These are phyloP conservation scores for Dryobota labecula DNA, from an alignment of 2,888 invertebrate species.

Conservation along the genomic window DNA sequence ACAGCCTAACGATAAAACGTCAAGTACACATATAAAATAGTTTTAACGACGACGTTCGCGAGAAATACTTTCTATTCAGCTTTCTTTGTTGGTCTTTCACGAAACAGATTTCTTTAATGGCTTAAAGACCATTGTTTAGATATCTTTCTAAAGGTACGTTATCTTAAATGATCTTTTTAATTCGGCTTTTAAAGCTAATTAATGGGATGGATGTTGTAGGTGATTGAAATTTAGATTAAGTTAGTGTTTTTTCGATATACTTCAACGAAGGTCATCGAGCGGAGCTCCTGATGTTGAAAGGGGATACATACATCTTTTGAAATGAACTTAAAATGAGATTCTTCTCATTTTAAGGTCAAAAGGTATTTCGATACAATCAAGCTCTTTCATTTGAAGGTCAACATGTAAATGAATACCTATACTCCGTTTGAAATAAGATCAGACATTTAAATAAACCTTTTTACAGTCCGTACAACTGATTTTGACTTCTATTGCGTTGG, in stretches of 20 bases:
- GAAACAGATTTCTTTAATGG: slow-evolving; percentile 51
- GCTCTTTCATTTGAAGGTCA: slow-evolving; percentile 20
- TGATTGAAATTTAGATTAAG: slow-evolving; percentile 17
- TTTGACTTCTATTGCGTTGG: no score
- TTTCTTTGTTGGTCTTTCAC: slow-evolving; percentile 47
- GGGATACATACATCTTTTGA: slow-evolving; percentile 15
- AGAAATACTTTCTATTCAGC: slow-evolving; percentile 55
- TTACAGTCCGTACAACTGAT: no score
- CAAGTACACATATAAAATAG: slow-evolving; percentile 62
- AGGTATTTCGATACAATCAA: slow-evolving; percentile 1
- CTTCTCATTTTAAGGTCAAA: no score
- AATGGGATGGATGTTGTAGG: slow-evolving; percentile 28
- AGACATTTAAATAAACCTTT: no score
- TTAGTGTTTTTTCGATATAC: background rate
- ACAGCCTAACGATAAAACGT: slow-evolving; percentile 58
- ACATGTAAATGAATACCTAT: background rate
- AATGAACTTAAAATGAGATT: background rate
- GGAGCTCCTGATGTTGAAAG: background rate
- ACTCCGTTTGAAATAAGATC: no score
- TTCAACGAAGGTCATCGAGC: slow-evolving; percentile 5
- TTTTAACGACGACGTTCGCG: slow-evolving; percentile 55
- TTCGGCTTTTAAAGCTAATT: slow-evolving; percentile 16
- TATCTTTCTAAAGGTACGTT: slow-evolving; percentile 21
- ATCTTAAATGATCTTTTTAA: slow-evolving; percentile 24
- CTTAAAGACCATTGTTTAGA: slow-evolving; percentile 30